Base-by-base conservation (phyloP, 92 coral and sea anemone genomes). In the Paramuricea clavata region DNA sequence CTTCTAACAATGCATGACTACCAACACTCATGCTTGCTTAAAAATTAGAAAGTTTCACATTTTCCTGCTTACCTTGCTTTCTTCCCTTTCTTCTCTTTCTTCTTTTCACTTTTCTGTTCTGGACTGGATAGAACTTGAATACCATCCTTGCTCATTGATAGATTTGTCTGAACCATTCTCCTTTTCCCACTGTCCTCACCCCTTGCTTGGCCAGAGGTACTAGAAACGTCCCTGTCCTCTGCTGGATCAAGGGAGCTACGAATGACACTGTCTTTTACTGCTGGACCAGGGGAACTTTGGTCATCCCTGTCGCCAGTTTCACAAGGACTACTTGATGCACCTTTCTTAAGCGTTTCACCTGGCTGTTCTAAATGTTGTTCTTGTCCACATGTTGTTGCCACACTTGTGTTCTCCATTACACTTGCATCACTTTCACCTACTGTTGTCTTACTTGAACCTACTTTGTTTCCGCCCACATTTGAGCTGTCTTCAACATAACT, bases 81-180 rank as follows among this genome's bases (percentile, higher is more conserved):
- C 21, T 42, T 25, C 10, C 84, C 65, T 79, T 79, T 79, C 21
- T 42, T 25, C 10, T 73, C 65, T 79, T 79, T 79, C 23, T 79
- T 59, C 31, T 44, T 79, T 36, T 61, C 71, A 27, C 12, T 11
- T 34, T 34, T 73, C 3, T 43, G 72, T 39, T 79, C 84, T 34
- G 73, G 84, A 33, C 73, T 79, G 1, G 84, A 79, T 12, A 79
- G 13, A 19, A 79, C 56, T 79, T 79, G 22, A 39, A 79, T 41
- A 19, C 35, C 70, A 16, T 59, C 84, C 60, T 59, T 59, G 7
- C 71, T 61, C 43, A 11, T 61, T 17, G 84, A 57, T 61, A 79
- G 34, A 22, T 25, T 59, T 10, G 84, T 79, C 39, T 79, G 84
- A 10, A 79, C 84, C 84, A 79, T 79, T 15, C 73, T 11, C 34